Evolutionary conservation across 2,113 vertebrate species (phyloP), one percentile per base, ranked within the genome.

Genomic region (Brienomyrus longianalis): DNA sequence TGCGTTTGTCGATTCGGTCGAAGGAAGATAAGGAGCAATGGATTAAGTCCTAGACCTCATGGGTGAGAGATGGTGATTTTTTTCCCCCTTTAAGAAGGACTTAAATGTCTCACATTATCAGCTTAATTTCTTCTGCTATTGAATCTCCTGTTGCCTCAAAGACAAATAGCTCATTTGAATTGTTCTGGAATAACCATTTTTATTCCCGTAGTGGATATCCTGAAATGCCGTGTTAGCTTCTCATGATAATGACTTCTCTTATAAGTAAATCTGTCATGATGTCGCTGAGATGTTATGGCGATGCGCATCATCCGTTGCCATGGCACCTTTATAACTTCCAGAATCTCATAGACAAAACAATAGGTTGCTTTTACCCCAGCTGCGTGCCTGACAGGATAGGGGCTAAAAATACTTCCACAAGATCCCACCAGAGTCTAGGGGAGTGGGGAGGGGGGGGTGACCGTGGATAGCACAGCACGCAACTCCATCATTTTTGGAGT

Each of bases 311-410:
- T 90, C 43, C 35, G 90, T 90, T 87, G 89, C 66, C 77, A 83
- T 23, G 77, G 52, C 13, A 43, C 17, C 11, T n/a, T 52, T 43
- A 74, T 35, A 83, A 19, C 31, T 50, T 47, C 50, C 21, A 56
- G 86, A 85, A 50, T 62, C 54, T 56, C 89, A 89, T 88, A 88
- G 80, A 90, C 70, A 90, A 92, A 92, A 91, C 90, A 88, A 88
- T 62, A 45, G 86, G 56, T 50, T 59, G n/a, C 90, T 56, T 92
- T 92, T 90, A 80, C 66, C 88, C 9, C 31, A 35, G 70, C 62
- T 56, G 48, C 86, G 52, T 47, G 21, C 59, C 52, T 90, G 27
- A 50, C 66, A 80, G 52, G 7, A 48, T 77, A 85, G 51, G 5
- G 48, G 62, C 48, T 84, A 77, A 77, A 91, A 84, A 74, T 59